phyloP scores from a whole-genome alignment of 2,888 invertebrate species.

The Caenorhabditis angaria region DNA sequence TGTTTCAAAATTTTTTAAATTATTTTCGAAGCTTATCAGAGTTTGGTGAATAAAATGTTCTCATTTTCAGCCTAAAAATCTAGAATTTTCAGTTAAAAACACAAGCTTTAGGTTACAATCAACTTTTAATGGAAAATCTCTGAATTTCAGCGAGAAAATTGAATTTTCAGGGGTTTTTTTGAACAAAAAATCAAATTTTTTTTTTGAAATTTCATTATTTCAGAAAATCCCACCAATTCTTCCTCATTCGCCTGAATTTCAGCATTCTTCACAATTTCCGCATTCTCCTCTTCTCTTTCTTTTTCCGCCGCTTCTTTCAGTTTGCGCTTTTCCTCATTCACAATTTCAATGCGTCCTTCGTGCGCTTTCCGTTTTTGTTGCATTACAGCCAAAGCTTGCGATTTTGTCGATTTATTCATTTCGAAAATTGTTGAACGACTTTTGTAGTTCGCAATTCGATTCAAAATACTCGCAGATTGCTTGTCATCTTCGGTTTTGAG shows the following conservation, averaged over 20 bases:
- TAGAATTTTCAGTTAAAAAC: no score
- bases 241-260: constrained; percentile 21
- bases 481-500: constrained; percentile 47
- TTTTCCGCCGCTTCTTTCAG: constrained; percentile 24
- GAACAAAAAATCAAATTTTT: no score
- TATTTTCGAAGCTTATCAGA: no score
- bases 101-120: no score
- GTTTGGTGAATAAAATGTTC: no score
- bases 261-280: constrained; percentile 15
- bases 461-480: constrained; percentile 50
- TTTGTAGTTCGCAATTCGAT: constrained; percentile 53
- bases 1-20: no score
- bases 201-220: no score
- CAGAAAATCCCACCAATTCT: constrained; percentile 15
- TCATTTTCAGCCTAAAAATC: no score
- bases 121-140: no score
- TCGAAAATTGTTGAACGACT: constrained; percentile 84
- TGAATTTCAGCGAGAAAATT: no score
- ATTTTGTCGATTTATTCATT: constrained; percentile 84
- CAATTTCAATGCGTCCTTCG: constrained; percentile 73
- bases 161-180: no score
- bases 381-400: constrained; percentile 82
- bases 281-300: constrained; percentile 12
- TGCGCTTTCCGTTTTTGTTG: constrained; percentile 80
- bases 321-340: constrained; percentile 43